Base-by-base conservation (phyloP, 2,113 vertebrate genomes). In the Calypte anna region DNA sequence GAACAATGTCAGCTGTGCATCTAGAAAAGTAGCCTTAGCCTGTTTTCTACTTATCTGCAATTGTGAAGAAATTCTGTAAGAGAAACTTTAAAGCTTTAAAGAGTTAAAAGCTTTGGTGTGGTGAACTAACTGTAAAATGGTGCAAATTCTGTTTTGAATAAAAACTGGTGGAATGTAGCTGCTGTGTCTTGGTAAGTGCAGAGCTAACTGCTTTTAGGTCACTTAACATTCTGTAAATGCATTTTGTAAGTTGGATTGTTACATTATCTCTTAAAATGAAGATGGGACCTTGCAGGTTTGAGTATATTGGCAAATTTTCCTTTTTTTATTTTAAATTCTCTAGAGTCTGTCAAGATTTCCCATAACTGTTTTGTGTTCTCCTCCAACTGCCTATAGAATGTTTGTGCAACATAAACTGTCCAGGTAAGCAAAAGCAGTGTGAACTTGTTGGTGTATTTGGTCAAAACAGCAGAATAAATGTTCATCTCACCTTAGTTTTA, bases 361-460 rank as follows among this genome's bases (percentile, higher is more conserved):
- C 19, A 96, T 99, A 91, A 98, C 97, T 0, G 97, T 98, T 46
- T 98, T 98, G 94, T 98, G 98, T 94, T 97, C 98, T 21, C 96
- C 97, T 46, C 98, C 98, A 25, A 98, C 98, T 79, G 98, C 97
- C 21, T 99, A 98, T 84, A 96, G 98, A 38, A 98, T 98, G 98
- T 96, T 98, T n/a, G 72, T 98, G 44, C 97, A 97, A 74, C 95
- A 97, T 31, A 86, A 97, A 33, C 69, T 96, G 38, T 81, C 85
- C 82, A 97, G 98, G 98, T 98, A 93, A 93, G 38, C 33, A 86
- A 36, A 53, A 24, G 25, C 23, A 46, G 27, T 67, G 38, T 67
- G 25, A 83, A 40, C 36, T 40, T 81, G 6, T 50, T 68, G 23
- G 27, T 22, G 9, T 48, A 17, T 54, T 82, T 67, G 25, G 24